A percentile compares a stretch with the other conserved stretches of the same genome.
Evolutionary conservation across 2,113 vertebrate species (phyloP).

Genomic region (Pseudorasbora parva): DNA sequence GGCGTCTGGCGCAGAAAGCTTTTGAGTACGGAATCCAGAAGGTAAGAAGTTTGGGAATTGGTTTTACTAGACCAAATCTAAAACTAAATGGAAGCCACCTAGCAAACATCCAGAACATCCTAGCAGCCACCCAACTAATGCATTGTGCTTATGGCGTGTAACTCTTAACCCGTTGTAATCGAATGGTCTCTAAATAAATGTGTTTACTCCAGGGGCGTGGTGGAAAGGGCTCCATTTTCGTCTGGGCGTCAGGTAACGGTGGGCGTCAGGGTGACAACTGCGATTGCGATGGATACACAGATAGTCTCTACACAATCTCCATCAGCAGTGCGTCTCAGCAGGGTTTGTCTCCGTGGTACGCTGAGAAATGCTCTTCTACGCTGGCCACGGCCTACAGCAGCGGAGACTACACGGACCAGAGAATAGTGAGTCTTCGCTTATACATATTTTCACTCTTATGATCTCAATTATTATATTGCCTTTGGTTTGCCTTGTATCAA

Average conservation of each 20-base stretch:
- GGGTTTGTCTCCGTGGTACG: constrained; percentile 96
- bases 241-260: constrained; percentile 98
- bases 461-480: neutral
- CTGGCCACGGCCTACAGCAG: constrained; percentile 98
- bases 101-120: neutral
- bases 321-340: constrained; percentile 98
- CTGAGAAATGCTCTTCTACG: constrained; percentile 98
- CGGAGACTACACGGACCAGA: constrained; percentile 97
- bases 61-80: neutral
- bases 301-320: constrained; percentile 97
- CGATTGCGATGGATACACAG: constrained; percentile 97
- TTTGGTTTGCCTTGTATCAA: neutral
- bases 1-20: constrained; percentile 93
- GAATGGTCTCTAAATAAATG: constrained; percentile 1
- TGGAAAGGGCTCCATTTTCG: constrained; percentile 96
- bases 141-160: neutral
- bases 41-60: constrained; percentile 69
- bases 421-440: constrained; percentile 83
- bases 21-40: constrained; percentile 96
- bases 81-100: neutral
- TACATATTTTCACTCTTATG: neutral
- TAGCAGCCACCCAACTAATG: neutral
- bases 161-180: neutral
- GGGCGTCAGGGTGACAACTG: constrained; percentile 97
- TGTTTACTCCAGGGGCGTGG: constrained; percentile 83